Conservation (phyloP, 2,888 invertebrate genomes). For the Amblyteles armatorius region DNA sequence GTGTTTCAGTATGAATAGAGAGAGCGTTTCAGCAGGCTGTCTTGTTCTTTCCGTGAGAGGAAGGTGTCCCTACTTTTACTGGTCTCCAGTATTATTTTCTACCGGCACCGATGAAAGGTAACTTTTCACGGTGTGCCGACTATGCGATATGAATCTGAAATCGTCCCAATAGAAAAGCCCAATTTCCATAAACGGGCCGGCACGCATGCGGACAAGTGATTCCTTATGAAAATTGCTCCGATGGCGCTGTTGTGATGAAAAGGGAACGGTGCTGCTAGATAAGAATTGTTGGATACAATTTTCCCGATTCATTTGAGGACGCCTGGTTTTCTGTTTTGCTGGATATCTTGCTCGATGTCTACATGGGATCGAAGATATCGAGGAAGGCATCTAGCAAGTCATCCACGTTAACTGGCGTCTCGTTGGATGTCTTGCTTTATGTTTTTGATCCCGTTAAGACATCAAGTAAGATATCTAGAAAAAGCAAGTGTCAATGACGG, state of each 20-base stretch:
- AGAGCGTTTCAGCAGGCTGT: slow-evolving; percentile 30
- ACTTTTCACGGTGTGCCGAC: background rate
- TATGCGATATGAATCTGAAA: background rate
- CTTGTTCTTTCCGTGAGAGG: slow-evolving; percentile 13
- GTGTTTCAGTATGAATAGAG: slow-evolving; percentile 44
- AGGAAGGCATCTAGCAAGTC: too few relatives aligned
- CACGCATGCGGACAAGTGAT: background rate
- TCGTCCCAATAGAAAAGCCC: slow-evolving; percentile 5
- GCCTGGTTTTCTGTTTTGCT: too few relatives aligned
- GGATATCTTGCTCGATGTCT: too few relatives aligned
- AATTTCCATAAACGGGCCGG: background rate
- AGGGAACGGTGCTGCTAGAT: too few relatives aligned
- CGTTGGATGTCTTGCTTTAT: too few relatives aligned
- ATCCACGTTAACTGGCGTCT: too few relatives aligned
- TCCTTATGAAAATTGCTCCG: background rate
- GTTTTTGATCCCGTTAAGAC: too few relatives aligned
- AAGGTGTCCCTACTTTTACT: slow-evolving; percentile 5
- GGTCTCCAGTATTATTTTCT: background rate
- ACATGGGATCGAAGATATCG: too few relatives aligned
- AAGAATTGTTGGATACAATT: too few relatives aligned
- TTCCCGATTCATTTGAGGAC: too few relatives aligned
- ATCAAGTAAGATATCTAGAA: background rate
- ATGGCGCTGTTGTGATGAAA: too few relatives aligned
- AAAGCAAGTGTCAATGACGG: background rate
- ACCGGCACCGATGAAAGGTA: background rate